Evolutionary conservation across 2,888 invertebrate genomes (phyloP), one percentile per base, ranked within the genome.

Genomic region (Drosophila neotestacea): DNA sequence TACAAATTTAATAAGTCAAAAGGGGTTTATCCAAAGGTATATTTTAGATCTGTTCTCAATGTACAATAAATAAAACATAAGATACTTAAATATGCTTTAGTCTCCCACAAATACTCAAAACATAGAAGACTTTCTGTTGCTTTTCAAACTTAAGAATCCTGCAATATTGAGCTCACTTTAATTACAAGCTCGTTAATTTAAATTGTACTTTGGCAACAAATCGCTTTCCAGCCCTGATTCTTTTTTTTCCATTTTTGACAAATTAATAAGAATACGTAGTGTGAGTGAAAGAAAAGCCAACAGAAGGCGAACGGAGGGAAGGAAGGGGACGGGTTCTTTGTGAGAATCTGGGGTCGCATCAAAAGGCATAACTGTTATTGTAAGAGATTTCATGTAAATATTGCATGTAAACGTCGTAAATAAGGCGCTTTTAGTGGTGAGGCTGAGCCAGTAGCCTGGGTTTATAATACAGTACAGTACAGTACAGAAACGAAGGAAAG

Each of bases 371-470:
- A 85, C 86, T 81, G 85, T 85, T 85, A 85, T 85, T 85, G 77
- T 85, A 85, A 88, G 81, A 86, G 88, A 85, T 85, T 85, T 88
- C 88, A 79, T 85, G 85, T 88, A 88, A 88, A 85, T 86, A 86
- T 83, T 81, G 81, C 84, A 84, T 85, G 85, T 88, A 84, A 88
- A 86, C 77, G 85, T 76, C 84, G 77, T 85, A 88, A 85, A 85
- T 86, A 88, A 88, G 81, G 84, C 77, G 79, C 79, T 86, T 86
- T 85, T 86, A 85, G 83, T 68, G 79, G 71, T 73, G 54, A 64
- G 55, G 52, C 68, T 47, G 56, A 47, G 70, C 51, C 56, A 30
- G 48, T 6, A 42, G 44, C 27, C 22, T 34, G 73, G 61, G 36
- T 54, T 47, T 44, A 30, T 39, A 59, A 55, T 59, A 58, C 60